A percentile compares a stretch with the other conserved stretches of the same genome.
These are phyloP conservation scores for Argynnis bischoffii DNA, from an alignment of 2,888 invertebrate species.

Conservation along the genomic window DNA sequence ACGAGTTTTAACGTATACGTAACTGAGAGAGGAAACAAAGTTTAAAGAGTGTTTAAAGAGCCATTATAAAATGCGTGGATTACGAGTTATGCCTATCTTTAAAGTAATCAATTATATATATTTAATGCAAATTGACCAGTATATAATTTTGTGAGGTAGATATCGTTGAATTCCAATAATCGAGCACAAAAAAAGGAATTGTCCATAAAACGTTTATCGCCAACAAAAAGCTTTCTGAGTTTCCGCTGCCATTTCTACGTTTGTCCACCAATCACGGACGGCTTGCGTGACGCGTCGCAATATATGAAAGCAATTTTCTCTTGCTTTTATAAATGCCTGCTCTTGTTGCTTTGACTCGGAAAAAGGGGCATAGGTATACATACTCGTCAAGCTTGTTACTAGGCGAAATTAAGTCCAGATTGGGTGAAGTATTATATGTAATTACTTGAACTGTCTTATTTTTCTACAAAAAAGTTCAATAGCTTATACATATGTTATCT, in stretches of 20 bases:
- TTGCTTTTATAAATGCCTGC: conserved; percentile 46
- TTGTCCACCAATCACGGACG: conserved; percentile 46
- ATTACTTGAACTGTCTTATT: neutral
- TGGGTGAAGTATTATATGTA: neutral
- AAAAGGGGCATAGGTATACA: conserved; percentile 28
- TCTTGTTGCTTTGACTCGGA: conserved; percentile 35
- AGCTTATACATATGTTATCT: too few relatives aligned
- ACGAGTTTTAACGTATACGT: too few relatives aligned
- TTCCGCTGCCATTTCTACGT: conserved; percentile 40
- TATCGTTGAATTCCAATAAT: conserved; percentile 33
- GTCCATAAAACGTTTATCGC: conserved; percentile 42
- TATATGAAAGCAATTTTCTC: conserved; percentile 56
- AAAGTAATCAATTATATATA: neutral
- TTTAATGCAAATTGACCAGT: conserved; percentile 7
- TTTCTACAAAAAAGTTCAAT: too few relatives aligned
- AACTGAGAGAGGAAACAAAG: too few relatives aligned
- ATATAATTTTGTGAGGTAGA: conserved; percentile 4
- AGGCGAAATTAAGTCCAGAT: conserved; percentile 4
- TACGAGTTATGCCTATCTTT: too few relatives aligned
- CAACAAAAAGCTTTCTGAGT: conserved; percentile 43
- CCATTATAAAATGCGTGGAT: too few relatives aligned
- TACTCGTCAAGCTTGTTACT: conserved; percentile 26
- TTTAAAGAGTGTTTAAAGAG: too few relatives aligned
- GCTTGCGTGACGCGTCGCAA: conserved; percentile 51
- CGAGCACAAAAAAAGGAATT: conserved; percentile 29